Percentiles rank a stretch among this genome's conserved stretches.
Evolutionary conservation across 2,113 vertebrate species (phyloP).

Genomic region (Prinia subflava): DNA sequence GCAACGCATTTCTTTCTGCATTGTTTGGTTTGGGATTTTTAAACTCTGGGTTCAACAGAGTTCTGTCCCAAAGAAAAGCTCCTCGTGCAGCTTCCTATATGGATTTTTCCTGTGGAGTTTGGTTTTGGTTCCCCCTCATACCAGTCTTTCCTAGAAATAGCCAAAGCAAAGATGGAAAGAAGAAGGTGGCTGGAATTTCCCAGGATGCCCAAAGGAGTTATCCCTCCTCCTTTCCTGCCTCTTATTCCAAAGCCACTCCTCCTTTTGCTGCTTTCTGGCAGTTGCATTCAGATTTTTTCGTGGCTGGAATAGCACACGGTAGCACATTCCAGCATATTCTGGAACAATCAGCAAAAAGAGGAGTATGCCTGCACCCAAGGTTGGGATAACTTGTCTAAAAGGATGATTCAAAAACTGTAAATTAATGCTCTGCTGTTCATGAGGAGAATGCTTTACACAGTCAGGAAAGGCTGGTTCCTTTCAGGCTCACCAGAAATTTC

Average conservation of each 20-base stretch:
- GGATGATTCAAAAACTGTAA: neutral
- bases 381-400: neutral
- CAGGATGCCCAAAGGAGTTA: neutral
- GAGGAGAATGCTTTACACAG: neutral
- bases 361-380: neutral
- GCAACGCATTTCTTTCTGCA: neutral
- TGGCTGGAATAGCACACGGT: neutral
- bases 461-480: neutral
- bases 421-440: neutral
- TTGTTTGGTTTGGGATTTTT: neutral
- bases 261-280: neutral
- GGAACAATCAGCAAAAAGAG: neutral
- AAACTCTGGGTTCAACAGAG: neutral
- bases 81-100: accelerated
- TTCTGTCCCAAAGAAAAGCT: neutral
- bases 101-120: neutral
- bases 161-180: neutral
- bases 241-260: neutral
- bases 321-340: neutral
- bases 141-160: neutral
- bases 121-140: neutral
- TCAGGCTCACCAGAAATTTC: neutral
- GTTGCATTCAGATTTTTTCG: neutral
- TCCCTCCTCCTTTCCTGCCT: neutral
- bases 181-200: neutral